These are phyloP conservation scores for Neoascia interrupta DNA, from an alignment of 2,888 invertebrate genomes.

Conservation along the genomic window DNA sequence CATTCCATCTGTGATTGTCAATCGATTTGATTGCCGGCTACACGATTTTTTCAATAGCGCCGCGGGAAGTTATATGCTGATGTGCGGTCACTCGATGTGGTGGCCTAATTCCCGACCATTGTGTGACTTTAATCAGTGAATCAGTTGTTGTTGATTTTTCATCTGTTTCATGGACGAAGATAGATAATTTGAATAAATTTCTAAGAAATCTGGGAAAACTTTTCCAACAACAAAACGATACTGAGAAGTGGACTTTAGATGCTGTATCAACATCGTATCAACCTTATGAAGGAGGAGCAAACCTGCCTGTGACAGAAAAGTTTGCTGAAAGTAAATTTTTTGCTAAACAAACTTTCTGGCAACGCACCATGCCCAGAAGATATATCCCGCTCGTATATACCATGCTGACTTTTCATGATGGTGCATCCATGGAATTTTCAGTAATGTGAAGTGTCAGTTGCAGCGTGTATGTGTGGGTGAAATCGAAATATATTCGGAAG, in stretches of 20 bases:
- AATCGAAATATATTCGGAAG: no score
- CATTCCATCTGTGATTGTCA: constrained; percentile 39
- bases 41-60: background rate
- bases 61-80: background rate
- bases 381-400: no score
- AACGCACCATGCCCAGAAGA: background rate
- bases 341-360: background rate
- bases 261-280: constrained; percentile 1
- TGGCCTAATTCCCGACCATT: constrained; percentile 46
- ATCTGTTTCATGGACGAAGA: background rate
- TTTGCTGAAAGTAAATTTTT: background rate
- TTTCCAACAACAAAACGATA: constrained; percentile 1
- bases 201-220: background rate
- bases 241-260: background rate
- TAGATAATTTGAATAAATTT: constrained; percentile 13
- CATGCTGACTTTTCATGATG: background rate
- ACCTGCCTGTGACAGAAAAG: background rate
- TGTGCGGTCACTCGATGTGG: background rate
- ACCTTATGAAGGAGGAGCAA: no score
- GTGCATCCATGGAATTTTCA: no score
- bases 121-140: constrained; percentile 46
- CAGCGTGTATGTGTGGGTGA: no score
- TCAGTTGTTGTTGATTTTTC: constrained; percentile 41
- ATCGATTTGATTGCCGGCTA: constrained; percentile 48
- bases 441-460: no score